phyloP scores from a whole-genome alignment of 2,888 invertebrate genomes.

The Axea sp. region DNA sequence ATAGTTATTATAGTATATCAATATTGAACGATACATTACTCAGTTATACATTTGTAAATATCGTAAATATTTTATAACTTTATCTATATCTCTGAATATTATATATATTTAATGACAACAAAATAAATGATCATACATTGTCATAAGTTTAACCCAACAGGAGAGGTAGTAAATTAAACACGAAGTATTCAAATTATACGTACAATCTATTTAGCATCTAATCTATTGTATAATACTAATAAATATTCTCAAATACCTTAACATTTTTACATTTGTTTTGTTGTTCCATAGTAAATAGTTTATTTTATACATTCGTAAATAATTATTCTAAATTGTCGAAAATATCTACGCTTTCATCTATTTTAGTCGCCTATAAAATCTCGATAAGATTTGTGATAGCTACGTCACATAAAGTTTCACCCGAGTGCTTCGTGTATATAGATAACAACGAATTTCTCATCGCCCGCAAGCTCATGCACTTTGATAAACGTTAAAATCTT shows the following conservation, averaged over 20 bases:
- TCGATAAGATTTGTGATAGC: conserved; percentile 15
- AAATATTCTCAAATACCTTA: conserved; percentile 21
- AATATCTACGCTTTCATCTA: conserved; percentile 44
- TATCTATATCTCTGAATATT: no score
- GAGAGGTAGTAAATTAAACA: neutral
- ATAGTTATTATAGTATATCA: no score
- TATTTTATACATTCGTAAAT: conserved; percentile 20
- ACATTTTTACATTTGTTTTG: conserved; percentile 24
- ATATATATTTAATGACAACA: no score
- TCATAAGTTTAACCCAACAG: no score
- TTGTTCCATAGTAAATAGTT: conserved; percentile 15
- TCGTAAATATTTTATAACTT: no score
- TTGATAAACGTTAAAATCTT: conserved; percentile 34
- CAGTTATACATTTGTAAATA: no score
- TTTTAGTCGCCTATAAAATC: conserved; percentile 32
- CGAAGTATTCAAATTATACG: conserved; percentile 7
- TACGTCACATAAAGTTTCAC: conserved; percentile 30
- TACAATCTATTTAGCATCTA: conserved; percentile 33
- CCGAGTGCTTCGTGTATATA: neutral
- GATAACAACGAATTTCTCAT: conserved; percentile 13
- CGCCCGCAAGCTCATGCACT: conserved; percentile 4
- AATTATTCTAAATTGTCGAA: conserved; percentile 35
- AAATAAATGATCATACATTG: no score
- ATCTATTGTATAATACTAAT: conserved; percentile 17
- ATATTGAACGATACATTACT: no score